Evolutionary conservation across 2,888 invertebrate species (phyloP).

Genomic region (Tridacna gigas): DNA sequence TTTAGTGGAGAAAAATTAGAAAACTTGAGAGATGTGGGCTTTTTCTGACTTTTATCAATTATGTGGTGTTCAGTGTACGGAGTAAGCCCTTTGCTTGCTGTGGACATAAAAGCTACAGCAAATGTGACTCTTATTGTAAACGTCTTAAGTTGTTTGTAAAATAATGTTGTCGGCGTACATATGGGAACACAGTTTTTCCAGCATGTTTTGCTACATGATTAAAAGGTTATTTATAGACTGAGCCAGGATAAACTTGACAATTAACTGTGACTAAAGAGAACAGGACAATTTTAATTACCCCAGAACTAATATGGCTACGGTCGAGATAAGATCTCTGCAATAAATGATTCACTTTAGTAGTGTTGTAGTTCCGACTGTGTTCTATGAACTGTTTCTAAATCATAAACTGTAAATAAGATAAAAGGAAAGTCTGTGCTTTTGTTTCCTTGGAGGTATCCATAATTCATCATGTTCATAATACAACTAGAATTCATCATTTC

Average conservation of each 20-base stretch:
- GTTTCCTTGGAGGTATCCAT: neutral
- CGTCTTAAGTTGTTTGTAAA: too few relatives aligned
- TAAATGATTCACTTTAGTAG: neutral
- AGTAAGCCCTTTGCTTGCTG: too few relatives aligned
- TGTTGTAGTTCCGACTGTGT: neutral
- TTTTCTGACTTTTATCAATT: neutral
- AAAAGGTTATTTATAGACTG: neutral
- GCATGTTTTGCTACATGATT: neutral
- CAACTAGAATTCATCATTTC: neutral
- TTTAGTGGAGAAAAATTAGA: neutral
- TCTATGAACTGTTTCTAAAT: neutral
- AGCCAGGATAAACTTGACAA: neutral
- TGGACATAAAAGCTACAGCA: too few relatives aligned
- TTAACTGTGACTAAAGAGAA: constrained; percentile 1
- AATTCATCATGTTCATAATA: constrained; percentile 10
- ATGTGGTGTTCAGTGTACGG: neutral
- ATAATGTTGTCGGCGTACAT: too few relatives aligned
- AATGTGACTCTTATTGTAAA: too few relatives aligned
- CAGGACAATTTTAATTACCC: neutral
- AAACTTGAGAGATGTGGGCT: neutral
- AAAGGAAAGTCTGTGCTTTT: neutral
- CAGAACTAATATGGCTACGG: neutral
- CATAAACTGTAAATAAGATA: neutral
- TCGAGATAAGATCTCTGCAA: neutral
- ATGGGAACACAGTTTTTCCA: neutral